phyloP scores from a whole-genome alignment of 2,113 vertebrate species.

The Piaya cayana region DNA sequence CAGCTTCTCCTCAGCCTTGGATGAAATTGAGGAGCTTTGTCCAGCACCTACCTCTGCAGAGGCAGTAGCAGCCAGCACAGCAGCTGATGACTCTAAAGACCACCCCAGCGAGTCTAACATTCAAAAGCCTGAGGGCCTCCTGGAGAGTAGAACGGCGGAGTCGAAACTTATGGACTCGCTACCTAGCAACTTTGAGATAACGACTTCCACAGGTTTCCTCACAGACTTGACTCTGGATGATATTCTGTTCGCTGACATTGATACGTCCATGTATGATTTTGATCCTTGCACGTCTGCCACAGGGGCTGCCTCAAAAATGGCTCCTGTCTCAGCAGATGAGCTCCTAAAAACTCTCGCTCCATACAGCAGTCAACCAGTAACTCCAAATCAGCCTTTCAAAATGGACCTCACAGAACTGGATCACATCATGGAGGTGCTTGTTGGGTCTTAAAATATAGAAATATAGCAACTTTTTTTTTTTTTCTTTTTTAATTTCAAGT shows the following conservation, averaged over 20 bases:
- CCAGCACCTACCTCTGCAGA: slow-evolving; percentile 88
- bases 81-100: slow-evolving; percentile 71
- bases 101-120: slow-evolving; percentile 63
- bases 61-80: slow-evolving; percentile 61
- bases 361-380: slow-evolving; percentile 86
- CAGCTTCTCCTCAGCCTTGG: slow-evolving; percentile 88
- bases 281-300: slow-evolving; percentile 90
- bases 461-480: neutral
- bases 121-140: slow-evolving; percentile 80
- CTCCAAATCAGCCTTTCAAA: slow-evolving; percentile 98
- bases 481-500: neutral
- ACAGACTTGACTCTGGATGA: slow-evolving; percentile 98
- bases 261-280: slow-evolving; percentile 99
- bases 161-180: slow-evolving; percentile 84
- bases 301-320: slow-evolving; percentile 86
- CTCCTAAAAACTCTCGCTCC: slow-evolving; percentile 94
- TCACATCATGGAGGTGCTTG: slow-evolving; percentile 99
- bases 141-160: slow-evolving; percentile 80
- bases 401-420: slow-evolving; percentile 98
- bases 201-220: slow-evolving; percentile 92
- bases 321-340: slow-evolving; percentile 90
- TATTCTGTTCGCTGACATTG: slow-evolving; percentile 97
- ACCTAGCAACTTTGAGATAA: slow-evolving; percentile 85
- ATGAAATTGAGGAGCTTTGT: slow-evolving; percentile 92
- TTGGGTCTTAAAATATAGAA: slow-evolving; percentile 87